Evolutionary conservation across 2,888 invertebrate genomes (phyloP), one percentile per base, ranked within the genome.

Genomic region (Scaptomyza cyrtandrae): DNA sequence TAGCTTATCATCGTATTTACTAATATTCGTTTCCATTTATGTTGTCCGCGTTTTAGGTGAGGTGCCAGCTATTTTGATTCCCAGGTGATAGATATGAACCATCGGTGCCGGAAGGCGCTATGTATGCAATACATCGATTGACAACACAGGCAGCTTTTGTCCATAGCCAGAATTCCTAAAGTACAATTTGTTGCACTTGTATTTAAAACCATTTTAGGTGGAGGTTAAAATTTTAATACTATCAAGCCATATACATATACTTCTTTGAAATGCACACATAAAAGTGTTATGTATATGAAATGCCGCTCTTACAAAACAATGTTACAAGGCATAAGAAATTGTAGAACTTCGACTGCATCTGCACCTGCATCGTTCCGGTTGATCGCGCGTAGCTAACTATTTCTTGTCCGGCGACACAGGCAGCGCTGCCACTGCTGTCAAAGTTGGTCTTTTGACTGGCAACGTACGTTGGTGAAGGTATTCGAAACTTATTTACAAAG

Each of bases 351-450:
- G 11, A 16, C 10, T 44, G 13, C 19, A 39, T 4, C 52, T 41
- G 55, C 61, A 69, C 29, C 56, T 75, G 73, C 43, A 39, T 11
- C 45, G 66, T 71, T 61, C 10, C 71, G 64, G 45, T 62, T 58
- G 76, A 58, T 10, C 29, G 65, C 59, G 24, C 43, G 5, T 39
- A 19, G 16, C 6, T 37, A 13, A 50, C 13, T 46, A 33, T 33
- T 29, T 55, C 9, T 14, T 46, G 54, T 48, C 19, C 58, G 52
- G 16, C 13, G 31, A 41, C 59, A 43, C 43, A 60, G 67, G 19
- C 48, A 48, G 58, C 62, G 43, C 31, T 71, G 66, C 55, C 45
- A 19, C 44, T 53, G n/a, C 63, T 76, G 75, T 69, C 69, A 71
- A 60, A 68, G 7, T 45, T 54, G 37, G 29, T 37, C 52, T 46